phyloP scores from a whole-genome alignment of 64 coral and sea anemone genomes.

The Stichodactyla mertensii region DNA sequence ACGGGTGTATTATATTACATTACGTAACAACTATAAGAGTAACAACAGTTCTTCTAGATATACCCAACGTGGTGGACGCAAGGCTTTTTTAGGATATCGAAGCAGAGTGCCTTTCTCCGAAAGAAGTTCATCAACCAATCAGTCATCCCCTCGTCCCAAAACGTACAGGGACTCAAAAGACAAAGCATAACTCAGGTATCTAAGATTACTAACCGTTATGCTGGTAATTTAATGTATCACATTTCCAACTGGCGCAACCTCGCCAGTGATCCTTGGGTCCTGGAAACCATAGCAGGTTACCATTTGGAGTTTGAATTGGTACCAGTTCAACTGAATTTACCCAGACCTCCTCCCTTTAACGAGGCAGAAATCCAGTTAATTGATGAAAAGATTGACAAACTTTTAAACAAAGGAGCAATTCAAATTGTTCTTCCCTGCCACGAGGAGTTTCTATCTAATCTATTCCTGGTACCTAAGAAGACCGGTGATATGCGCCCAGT shows the following conservation, averaged over 20 bases:
- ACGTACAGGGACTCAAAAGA: constrained; percentile 29
- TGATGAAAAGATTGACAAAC: constrained; percentile 54
- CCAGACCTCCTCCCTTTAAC: constrained; percentile 43
- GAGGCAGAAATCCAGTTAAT: constrained; percentile 15
- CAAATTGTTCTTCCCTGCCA: background rate
- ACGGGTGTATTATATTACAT: too few species aligned
- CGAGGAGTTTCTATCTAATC: constrained; percentile 58
- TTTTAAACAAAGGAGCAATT: constrained; percentile 49
- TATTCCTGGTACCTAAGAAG: constrained; percentile 50
- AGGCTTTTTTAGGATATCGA: constrained; percentile 61
- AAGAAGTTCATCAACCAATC: background rate
- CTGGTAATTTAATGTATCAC: constrained; percentile 43
- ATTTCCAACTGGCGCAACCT: constrained; percentile 51
- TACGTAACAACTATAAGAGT: constrained; percentile 48
- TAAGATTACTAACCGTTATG: background rate
- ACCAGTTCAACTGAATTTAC: constrained; percentile 22
- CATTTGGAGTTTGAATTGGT: constrained; percentile 64
- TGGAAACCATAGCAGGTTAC: constrained; percentile 64
- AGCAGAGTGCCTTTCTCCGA: background rate
- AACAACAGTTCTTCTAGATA: background rate
- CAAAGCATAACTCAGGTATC: constrained; percentile 30
- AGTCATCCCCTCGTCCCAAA: constrained; percentile 3
- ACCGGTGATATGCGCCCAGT: constrained; percentile 52
- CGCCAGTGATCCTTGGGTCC: constrained; percentile 75
- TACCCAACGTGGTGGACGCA: constrained; percentile 20